Evolutionary conservation across 2,113 vertebrate species (phyloP).

Genomic region (Perccottus glenii): DNA sequence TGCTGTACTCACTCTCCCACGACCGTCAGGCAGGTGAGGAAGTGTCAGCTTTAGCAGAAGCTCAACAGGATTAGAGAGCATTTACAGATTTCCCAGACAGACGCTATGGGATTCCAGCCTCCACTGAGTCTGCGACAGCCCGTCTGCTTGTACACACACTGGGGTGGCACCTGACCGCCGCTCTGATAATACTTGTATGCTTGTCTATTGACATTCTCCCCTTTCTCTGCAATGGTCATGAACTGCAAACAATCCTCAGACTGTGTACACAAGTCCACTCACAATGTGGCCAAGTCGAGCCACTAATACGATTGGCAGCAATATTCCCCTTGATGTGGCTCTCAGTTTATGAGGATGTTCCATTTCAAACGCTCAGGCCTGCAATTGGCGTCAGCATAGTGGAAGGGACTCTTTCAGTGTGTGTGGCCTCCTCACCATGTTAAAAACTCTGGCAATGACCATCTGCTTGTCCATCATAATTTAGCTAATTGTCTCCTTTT

Average conservation of each 20-base stretch:
- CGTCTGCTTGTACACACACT: conserved; percentile 46
- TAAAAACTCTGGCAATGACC: conserved; percentile 44
- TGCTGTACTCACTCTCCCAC: conserved; percentile 66
- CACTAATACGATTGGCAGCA: conserved; percentile 44
- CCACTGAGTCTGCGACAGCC: conserved; percentile 63
- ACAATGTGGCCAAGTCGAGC: conserved; percentile 22
- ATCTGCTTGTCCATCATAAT: conserved; percentile 23
- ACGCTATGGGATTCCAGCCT: conserved; percentile 67
- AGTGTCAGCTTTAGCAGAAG: conserved; percentile 73
- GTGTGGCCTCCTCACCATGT: conserved; percentile 36
- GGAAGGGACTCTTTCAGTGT: not conserved
- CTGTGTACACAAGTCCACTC: conserved; percentile 37
- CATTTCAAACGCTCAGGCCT: conserved; percentile 32
- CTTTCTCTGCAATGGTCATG: conserved; percentile 50
- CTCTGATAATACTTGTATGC: conserved; percentile 49
- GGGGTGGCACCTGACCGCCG: conserved; percentile 64
- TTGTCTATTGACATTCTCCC: conserved; percentile 49
- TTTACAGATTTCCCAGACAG: conserved; percentile 77
- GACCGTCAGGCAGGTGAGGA: conserved; percentile 74
- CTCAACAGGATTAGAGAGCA: conserved; percentile 75
- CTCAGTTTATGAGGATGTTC: conserved; percentile 52
- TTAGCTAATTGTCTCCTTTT: not conserved
- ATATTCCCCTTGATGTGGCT: conserved; percentile 53
- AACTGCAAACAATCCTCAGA: conserved; percentile 57
- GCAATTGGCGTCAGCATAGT: conserved; percentile 27